These are phyloP conservation scores for Pomatorhinus ruficollis DNA, from an alignment of 2,113 vertebrate genomes.

Conservation along the genomic window DNA sequence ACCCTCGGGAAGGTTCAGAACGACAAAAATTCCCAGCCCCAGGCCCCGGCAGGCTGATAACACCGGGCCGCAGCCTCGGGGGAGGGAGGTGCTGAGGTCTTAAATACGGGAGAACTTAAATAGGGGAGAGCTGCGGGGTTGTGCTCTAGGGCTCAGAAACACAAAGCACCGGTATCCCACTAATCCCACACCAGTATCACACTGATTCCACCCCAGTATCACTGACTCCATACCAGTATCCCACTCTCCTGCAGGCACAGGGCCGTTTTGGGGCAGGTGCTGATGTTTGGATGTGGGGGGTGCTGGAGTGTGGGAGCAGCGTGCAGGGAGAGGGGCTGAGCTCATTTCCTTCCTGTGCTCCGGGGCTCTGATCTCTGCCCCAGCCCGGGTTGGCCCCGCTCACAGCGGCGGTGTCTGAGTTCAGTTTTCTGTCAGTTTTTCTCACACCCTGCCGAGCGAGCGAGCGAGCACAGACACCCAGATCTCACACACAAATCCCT, in stretches of 20 bases:
- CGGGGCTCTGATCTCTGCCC: not conserved
- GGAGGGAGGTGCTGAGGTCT: not conserved
- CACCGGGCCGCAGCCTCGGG: rapidly evolving
- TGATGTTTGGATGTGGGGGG: rapidly evolving
- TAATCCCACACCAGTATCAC: rapidly evolving
- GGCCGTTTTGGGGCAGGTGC: not conserved
- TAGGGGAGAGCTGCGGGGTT: rapidly evolving
- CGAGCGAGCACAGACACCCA: no score
- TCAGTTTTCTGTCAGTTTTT: not conserved
- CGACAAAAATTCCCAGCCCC: not conserved
- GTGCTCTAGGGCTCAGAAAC: rapidly evolving
- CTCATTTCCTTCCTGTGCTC: not conserved
- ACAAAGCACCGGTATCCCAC: rapidly evolving
- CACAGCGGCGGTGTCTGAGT: not conserved
- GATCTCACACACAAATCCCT: rapidly evolving
- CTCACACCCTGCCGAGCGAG: not conserved
- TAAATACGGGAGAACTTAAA: rapidly evolving
- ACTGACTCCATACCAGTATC: rapidly evolving
- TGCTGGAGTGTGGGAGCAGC: not conserved
- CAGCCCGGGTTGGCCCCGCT: rapidly evolving
- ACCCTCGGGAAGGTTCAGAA: not conserved
- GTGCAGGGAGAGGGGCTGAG: not conserved
- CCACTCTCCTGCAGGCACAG: rapidly evolving
- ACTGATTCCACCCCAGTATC: rapidly evolving
- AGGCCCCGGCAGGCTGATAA: not conserved